A percentile compares a stretch with the other conserved stretches of the same genome.
Evolutionary conservation across 2,797 vertebrate species (phyloP).

Genomic region (Ctenochaetus hawaiiensis): DNA sequence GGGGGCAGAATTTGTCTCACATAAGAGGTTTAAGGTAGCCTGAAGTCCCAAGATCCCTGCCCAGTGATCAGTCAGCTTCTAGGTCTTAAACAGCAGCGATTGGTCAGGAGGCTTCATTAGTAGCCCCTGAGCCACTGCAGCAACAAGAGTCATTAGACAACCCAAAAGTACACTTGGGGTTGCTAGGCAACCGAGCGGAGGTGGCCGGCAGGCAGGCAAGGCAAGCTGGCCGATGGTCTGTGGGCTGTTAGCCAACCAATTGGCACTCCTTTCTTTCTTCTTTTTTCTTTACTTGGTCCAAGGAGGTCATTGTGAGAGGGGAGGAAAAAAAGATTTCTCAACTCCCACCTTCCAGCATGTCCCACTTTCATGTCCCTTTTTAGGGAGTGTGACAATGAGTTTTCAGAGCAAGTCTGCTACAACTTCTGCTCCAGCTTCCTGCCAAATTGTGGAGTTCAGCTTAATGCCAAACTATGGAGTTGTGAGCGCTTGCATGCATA

Average conservation of each 20-base stretch:
- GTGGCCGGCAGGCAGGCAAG: constrained; percentile 71
- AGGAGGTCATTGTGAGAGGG: constrained; percentile 73
- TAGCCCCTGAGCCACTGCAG: constrained; percentile 76
- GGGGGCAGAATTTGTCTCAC: constrained; percentile 61
- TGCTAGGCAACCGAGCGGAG: constrained; percentile 83
- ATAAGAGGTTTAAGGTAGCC: constrained; percentile 68
- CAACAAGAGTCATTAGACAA: constrained; percentile 85
- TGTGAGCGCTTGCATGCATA: constrained; percentile 37
- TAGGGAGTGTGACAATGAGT: constrained; percentile 76
- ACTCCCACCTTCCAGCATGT: constrained; percentile 76
- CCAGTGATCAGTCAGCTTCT: constrained; percentile 79
- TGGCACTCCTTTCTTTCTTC: constrained; percentile 72
- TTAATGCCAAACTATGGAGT: constrained; percentile 42
- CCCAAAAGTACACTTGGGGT: constrained; percentile 83
- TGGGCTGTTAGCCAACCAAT: constrained; percentile 79
- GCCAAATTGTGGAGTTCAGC: constrained; percentile 59
- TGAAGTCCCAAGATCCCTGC: constrained; percentile 67
- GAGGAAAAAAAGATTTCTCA: constrained; percentile 58
- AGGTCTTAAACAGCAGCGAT: constrained; percentile 74
- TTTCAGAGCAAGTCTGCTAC: constrained; percentile 68
- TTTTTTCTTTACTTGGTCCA: constrained; percentile 67
- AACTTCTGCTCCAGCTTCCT: constrained; percentile 65
- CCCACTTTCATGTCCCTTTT: constrained; percentile 86
- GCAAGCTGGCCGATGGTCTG: constrained; percentile 74
- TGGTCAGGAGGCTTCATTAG: constrained; percentile 83